Percentiles rank a stretch among this genome's conserved stretches.
Evolutionary conservation across 2,797 vertebrate species (phyloP).

Genomic region (Pogoniulus pusillus): DNA sequence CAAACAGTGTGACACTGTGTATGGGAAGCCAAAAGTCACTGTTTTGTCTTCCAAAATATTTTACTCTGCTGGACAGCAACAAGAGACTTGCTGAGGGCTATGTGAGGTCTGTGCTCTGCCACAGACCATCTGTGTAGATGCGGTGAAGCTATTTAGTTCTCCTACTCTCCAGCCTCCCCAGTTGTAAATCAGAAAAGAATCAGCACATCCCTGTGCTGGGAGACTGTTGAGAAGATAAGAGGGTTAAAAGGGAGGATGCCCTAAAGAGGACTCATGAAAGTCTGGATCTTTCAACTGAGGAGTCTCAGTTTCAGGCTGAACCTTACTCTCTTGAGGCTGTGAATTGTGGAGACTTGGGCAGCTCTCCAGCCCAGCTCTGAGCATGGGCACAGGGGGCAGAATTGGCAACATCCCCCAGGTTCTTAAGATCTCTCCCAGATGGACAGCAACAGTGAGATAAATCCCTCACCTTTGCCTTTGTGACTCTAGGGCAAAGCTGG

Average conservation of each 20-base stretch:
- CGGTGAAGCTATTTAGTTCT: not conserved
- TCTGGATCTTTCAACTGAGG: fast-evolving
- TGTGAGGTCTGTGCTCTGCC: not conserved
- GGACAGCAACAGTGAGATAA: not conserved
- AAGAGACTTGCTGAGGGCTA: not conserved
- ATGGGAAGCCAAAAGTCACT: not conserved
- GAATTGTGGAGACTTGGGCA: not conserved
- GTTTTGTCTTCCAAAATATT: not conserved
- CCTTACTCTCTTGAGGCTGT: not conserved
- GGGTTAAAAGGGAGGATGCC: not conserved
- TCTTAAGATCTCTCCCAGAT: fast-evolving
- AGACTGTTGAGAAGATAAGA: not conserved
- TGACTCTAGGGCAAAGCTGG: not conserved
- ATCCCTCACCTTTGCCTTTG: not conserved
- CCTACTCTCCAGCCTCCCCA: not conserved
- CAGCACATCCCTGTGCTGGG: fast-evolving
- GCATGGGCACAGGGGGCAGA: not conserved
- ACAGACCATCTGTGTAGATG: not conserved
- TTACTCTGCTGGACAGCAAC: not conserved
- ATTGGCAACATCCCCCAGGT: not conserved
- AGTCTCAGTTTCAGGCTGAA: not conserved
- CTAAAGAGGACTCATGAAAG: not conserved
- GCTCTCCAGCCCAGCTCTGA: not conserved
- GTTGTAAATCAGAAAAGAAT: not conserved
- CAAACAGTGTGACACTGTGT: not conserved